Conservation (phyloP, 1,140 invertebrate genomes). For the Diprion similis region DNA sequence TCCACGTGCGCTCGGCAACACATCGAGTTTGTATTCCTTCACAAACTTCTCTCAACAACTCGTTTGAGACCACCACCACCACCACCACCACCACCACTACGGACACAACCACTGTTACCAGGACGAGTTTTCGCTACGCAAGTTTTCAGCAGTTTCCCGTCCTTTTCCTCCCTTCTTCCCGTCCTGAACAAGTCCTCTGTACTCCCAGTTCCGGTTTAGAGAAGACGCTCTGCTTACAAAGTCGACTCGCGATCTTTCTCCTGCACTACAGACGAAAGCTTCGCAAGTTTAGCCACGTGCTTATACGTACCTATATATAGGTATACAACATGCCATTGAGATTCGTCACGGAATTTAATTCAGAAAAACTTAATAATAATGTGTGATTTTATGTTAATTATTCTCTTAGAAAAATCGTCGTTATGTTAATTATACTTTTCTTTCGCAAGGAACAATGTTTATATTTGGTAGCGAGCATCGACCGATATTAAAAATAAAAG, state of each 20-base stretch:
- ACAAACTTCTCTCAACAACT: conserved; percentile 37
- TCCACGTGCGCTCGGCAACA: conserved; percentile 20
- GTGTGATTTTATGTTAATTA: too few relatives aligned
- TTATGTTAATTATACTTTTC: too few relatives aligned
- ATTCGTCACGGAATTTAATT: too few relatives aligned
- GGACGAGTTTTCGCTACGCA: conserved; percentile 19
- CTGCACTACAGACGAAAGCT: neutral
- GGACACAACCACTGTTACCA: conserved; percentile 30
- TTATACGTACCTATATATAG: too few relatives aligned
- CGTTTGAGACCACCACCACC: conserved; percentile 31
- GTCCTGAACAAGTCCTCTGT: conserved; percentile 4
- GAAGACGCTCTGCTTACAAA: conserved; percentile 2
- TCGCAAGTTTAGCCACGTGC: too few relatives aligned
- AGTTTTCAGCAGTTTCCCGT: conserved; percentile 29
- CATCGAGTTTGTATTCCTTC: conserved; percentile 40
- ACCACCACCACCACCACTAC: neutral
- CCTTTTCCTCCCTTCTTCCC: neutral
- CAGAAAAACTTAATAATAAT: too few relatives aligned
- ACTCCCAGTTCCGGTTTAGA: neutral
- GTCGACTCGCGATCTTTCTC: neutral
- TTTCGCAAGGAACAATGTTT: too few relatives aligned
- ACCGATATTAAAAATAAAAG: too few relatives aligned
- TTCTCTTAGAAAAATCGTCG: too few relatives aligned
- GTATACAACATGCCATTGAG: too few relatives aligned
- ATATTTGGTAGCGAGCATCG: too few relatives aligned